Evolutionary conservation across 2,888 invertebrate species (phyloP).

Genomic region (Tanypteryx hageni): DNA sequence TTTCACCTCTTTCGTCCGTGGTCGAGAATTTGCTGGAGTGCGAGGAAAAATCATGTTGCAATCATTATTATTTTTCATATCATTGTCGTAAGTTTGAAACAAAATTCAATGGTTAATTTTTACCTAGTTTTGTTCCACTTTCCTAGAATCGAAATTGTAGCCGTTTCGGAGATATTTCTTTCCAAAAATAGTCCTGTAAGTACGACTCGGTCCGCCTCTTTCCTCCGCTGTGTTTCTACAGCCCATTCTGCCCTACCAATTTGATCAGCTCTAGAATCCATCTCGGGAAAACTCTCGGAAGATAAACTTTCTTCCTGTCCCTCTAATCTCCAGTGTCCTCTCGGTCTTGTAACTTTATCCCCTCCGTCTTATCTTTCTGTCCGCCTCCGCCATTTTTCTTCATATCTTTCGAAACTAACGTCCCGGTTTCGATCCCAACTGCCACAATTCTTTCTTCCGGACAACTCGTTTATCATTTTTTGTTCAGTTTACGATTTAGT

Average conservation of each 20-base stretch:
- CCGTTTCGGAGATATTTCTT: too few relatives aligned
- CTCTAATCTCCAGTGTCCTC: constrained; percentile 54
- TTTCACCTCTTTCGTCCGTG: too few relatives aligned
- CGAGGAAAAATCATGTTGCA: too few relatives aligned
- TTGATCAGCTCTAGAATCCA: constrained; percentile 45
- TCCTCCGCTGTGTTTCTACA: background rate
- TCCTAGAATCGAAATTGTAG: too few relatives aligned
- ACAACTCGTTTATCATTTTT: too few relatives aligned
- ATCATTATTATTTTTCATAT: too few relatives aligned
- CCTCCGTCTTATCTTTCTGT: background rate
- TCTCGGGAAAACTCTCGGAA: constrained; percentile 38
- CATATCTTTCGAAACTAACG: constrained; percentile 21
- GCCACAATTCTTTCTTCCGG: background rate
- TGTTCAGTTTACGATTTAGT: too few relatives aligned
- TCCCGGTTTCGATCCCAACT: background rate
- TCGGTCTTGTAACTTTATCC: constrained; percentile 37
- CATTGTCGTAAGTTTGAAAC: too few relatives aligned
- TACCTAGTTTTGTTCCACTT: too few relatives aligned
- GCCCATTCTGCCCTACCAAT: constrained; percentile 11
- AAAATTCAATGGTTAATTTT: too few relatives aligned
- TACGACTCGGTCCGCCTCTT: background rate
- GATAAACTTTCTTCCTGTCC: constrained; percentile 50
- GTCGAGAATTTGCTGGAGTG: too few relatives aligned
- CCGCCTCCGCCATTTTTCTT: constrained; percentile 53
- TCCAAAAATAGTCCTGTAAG: too few relatives aligned